These are phyloP conservation scores for Drosophila mercatorum DNA, from an alignment of 2,888 invertebrate genomes.

Conservation along the genomic window DNA sequence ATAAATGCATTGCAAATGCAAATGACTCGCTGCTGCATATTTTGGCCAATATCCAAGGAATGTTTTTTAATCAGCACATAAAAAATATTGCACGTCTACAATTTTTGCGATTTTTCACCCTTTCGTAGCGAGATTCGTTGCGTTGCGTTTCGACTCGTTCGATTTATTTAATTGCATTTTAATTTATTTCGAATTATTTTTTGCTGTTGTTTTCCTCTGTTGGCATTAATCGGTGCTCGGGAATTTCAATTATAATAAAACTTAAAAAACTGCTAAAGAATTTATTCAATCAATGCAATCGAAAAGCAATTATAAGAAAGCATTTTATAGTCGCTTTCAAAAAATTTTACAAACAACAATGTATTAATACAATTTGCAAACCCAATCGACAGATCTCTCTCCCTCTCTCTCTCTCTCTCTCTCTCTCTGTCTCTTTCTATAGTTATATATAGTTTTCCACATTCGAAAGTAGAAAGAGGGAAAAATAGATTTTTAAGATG, in stretches of 20 bases:
- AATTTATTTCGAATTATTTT: conserved; percentile 83
- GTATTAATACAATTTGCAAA: neutral
- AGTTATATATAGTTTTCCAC: conserved; percentile 5
- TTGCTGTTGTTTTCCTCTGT: conserved; percentile 49
- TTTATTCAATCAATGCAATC: conserved; percentile 78
- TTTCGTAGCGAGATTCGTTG: conserved; percentile 35
- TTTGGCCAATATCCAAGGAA: conserved; percentile 83
- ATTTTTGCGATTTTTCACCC: conserved; percentile 62
- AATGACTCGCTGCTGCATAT: conserved; percentile 70
- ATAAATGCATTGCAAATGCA: conserved; percentile 77
- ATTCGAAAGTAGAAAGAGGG: neutral
- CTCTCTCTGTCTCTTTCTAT: neutral
- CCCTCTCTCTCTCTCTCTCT: neutral
- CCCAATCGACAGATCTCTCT: conserved; percentile 1
- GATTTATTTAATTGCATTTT: conserved; percentile 82
- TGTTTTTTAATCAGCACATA: conserved; percentile 83
- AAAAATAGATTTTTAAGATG: conserved; percentile 17
- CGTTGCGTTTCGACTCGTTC: conserved; percentile 56
- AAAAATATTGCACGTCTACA: conserved; percentile 81
- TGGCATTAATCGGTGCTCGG: conserved; percentile 80
- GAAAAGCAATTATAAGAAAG: conserved; percentile 80
- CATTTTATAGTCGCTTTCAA: conserved; percentile 74
- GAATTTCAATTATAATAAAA: conserved; percentile 83
- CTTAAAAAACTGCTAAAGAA: conserved; percentile 71
- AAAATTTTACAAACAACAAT: conserved; percentile 29